phyloP scores from a whole-genome alignment of 2,888 invertebrate species.

The Chirona hameri region DNA sequence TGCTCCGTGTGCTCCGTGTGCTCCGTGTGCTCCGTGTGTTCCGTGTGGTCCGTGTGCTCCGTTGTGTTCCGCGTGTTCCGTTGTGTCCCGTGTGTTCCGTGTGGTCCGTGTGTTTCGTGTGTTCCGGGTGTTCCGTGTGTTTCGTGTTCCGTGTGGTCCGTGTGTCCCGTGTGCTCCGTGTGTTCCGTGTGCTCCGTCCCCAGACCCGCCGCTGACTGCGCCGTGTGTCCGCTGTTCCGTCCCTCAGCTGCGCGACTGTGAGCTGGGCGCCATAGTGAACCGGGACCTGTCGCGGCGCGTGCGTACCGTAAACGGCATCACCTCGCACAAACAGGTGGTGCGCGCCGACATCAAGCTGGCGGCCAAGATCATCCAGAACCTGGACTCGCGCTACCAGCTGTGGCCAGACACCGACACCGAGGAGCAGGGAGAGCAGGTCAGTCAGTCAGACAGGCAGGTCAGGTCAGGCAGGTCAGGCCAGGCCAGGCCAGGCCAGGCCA shows the following conservation, averaged over 20 bases:
- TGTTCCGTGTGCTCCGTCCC: not conserved
- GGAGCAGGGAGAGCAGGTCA: not conserved
- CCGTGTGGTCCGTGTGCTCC: not conserved
- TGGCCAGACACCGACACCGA: slow-evolving; percentile 56
- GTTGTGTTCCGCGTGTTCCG: not conserved
- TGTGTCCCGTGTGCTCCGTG: not conserved
- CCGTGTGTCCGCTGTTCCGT: not conserved
- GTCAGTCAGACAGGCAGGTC: not conserved
- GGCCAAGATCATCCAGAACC: slow-evolving; percentile 83
- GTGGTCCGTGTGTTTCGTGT: not conserved
- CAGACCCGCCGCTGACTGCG: not conserved
- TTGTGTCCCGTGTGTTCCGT: not conserved
- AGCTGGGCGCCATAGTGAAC: slow-evolving; percentile 93
- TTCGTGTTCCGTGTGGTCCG: not conserved
- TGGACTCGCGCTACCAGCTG: slow-evolving; percentile 77
- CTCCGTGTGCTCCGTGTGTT: not conserved
- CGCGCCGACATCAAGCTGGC: slow-evolving; percentile 88
- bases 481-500: too few relatives aligned
- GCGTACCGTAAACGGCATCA: slow-evolving; percentile 84
- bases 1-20: not conserved
- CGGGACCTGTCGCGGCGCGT: slow-evolving; percentile 91
- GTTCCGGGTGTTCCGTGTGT: not conserved
- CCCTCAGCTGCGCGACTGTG: slow-evolving; percentile 75
- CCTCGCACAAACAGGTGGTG: slow-evolving; percentile 81
- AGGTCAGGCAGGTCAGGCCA: too few relatives aligned